Conservation (phyloP, 2,888 invertebrate genomes). For the Stenchaetothrips biformis region DNA sequence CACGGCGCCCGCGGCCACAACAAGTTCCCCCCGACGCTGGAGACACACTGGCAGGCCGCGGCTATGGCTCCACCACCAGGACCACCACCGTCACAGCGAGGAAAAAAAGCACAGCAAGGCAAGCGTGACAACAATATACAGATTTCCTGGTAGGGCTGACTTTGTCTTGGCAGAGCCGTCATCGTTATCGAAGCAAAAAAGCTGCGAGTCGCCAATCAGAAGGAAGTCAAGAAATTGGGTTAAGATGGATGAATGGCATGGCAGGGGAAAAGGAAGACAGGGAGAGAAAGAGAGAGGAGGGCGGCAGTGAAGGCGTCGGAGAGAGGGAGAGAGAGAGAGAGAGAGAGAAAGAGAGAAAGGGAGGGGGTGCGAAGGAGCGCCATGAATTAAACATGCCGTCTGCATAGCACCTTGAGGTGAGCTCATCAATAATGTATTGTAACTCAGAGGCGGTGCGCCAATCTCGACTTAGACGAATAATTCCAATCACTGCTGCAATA, state of each 20-base stretch:
- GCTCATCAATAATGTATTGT: slow-evolving; percentile 25
- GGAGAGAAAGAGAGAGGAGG: not conserved
- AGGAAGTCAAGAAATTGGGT: not conserved
- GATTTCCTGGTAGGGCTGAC: no score
- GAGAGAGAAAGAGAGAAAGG: not conserved
- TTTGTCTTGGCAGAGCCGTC: no score
- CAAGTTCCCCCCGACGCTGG: no score
- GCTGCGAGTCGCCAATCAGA: no score
- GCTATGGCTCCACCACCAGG: no score
- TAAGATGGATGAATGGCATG: not conserved
- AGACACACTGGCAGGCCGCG: no score
- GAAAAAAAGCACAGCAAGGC: no score
- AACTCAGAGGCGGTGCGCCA: slow-evolving; percentile 16
- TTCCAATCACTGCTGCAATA: slow-evolving; percentile 24
- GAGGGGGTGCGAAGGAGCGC: no score
- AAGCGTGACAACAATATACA: no score
- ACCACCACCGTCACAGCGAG: no score
- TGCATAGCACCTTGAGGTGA: slow-evolving; percentile 20
- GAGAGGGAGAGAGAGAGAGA: not conserved
- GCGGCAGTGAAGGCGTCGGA: not conserved
- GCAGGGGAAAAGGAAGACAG: not conserved
- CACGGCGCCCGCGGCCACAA: no score
- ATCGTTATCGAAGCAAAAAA: no score
- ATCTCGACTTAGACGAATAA: slow-evolving; percentile 25
- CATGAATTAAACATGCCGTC: slow-evolving; percentile 22